Evolutionary conservation across 2,888 invertebrate genomes (phyloP), one percentile per base, ranked within the genome.

Genomic region (Altica lythri): DNA sequence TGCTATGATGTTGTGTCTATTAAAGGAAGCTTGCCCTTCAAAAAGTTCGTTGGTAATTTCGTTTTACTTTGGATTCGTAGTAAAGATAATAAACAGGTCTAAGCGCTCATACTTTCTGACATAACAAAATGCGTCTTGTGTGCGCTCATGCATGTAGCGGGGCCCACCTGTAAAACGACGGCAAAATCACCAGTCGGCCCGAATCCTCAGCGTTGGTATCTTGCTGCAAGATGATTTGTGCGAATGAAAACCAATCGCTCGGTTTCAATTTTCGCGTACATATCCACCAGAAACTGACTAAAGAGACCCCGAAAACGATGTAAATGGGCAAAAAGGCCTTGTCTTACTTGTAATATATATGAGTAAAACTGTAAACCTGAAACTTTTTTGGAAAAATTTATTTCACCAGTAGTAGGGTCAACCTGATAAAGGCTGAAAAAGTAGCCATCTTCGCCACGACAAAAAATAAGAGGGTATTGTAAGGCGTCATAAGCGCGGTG

Each of bases 191-290:
- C 44, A 67, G 4, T 57, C 59, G 50, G 4, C 67, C 65, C 22
- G 66, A 10, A 12, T 64, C 37, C 10, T 50, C 44, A 37, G 34
- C 60, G 61, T 71, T 54, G 2, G 18, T 66, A 45, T 72, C 64
- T 25, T 44, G 55, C 9, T 10, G 17, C 12, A 19, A 34, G 8
- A 70, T 17, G 68, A 51, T 73, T 73, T 9, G 57, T 63, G 30
- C 68, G 48, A 10, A 75, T 60, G 10, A n/a, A 38, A n/a, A n/a
- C 10, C 6, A 27, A 58, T 53, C 72, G 67, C 65, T 74, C 73
- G 4, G 61, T 68, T 57, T 75, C 73, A 8, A 75, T 68, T 67
- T 75, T 75, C 0, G 60, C 72, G 55, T 73, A 75, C 72, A 72
- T 27, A 9, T 27, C 27, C 22, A 75, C 74, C n/a, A 63, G 48